Evolutionary conservation across 2,888 invertebrate genomes (phyloP).

Genomic region (Heliconius charithonia): DNA sequence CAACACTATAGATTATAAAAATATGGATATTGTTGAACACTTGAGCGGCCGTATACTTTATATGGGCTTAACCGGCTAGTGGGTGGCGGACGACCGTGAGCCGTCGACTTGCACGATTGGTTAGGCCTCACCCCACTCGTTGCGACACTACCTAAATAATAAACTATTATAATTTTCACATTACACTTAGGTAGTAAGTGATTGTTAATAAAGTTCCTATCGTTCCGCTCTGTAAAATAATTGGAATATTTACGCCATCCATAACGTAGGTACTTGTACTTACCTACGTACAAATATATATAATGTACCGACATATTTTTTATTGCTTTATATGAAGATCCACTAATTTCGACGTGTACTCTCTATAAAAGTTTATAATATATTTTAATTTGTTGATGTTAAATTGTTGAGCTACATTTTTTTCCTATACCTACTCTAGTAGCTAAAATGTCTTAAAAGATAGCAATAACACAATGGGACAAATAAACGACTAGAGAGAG

Average conservation of each 20-base stretch:
- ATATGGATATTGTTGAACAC: constrained; percentile 76
- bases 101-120: constrained; percentile 72
- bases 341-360: background rate
- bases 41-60: constrained; percentile 72
- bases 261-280: background rate
- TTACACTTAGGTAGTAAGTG: constrained; percentile 41
- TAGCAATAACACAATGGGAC: background rate
- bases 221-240: constrained; percentile 34
- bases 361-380: background rate
- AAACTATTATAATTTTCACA: constrained; percentile 56
- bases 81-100: constrained; percentile 81
- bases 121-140: constrained; percentile 65
- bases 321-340: background rate
- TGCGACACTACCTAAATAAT: constrained; percentile 76
- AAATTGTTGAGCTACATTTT: background rate
- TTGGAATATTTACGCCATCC: constrained; percentile 33
- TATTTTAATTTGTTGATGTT: background rate
- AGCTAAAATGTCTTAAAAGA: background rate
- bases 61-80: constrained; percentile 80
- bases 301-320: background rate
- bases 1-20: constrained; percentile 59
- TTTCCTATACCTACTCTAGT: background rate
- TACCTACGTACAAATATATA: background rate
- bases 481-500: background rate
- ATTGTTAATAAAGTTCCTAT: constrained; percentile 30